Evolutionary conservation across 1,140 invertebrate genomes (phyloP).

Genomic region (Arctopsyche grandis): DNA sequence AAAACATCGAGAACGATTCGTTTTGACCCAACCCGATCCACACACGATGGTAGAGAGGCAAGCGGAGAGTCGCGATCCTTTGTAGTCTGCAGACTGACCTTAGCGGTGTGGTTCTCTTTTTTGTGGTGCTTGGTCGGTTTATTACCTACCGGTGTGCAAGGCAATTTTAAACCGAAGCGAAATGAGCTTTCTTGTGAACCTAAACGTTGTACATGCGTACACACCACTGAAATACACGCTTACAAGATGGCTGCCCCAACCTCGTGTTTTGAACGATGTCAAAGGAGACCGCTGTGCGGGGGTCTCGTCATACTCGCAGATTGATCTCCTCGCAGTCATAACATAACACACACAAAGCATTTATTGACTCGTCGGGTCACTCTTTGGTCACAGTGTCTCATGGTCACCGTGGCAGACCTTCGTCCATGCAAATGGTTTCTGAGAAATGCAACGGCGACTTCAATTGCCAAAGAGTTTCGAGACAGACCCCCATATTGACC

Average conservation of each 20-base stretch:
- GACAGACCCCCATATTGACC: constrained; percentile 1
- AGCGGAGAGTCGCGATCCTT: constrained; percentile 10
- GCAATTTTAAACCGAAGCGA: constrained; percentile 28
- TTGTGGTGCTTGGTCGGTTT: constrained; percentile 14
- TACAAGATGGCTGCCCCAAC: background rate
- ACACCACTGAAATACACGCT: background rate
- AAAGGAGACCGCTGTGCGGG: too few species aligned
- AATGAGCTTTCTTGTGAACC: constrained; percentile 27
- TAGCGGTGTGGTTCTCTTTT: background rate
- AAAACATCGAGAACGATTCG: background rate
- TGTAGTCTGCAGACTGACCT: constrained; percentile 25
- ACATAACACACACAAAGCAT: background rate
- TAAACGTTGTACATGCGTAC: background rate
- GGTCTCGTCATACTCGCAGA: too few species aligned
- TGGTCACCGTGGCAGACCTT: constrained; percentile 41
- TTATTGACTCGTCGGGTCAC: background rate
- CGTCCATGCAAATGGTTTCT: constrained; percentile 47
- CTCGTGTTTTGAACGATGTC: too few species aligned
- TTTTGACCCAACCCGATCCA: background rate
- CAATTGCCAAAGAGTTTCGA: constrained; percentile 37
- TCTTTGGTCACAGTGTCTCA: constrained; percentile 29
- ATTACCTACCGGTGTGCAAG: constrained; percentile 21
- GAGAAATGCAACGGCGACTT: constrained; percentile 39
- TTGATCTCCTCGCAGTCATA: too few species aligned
- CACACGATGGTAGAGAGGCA: background rate